Evolutionary conservation across 92 coral and sea anemone genomes (phyloP).

Genomic region (Anthopleura xanthogrammica): DNA sequence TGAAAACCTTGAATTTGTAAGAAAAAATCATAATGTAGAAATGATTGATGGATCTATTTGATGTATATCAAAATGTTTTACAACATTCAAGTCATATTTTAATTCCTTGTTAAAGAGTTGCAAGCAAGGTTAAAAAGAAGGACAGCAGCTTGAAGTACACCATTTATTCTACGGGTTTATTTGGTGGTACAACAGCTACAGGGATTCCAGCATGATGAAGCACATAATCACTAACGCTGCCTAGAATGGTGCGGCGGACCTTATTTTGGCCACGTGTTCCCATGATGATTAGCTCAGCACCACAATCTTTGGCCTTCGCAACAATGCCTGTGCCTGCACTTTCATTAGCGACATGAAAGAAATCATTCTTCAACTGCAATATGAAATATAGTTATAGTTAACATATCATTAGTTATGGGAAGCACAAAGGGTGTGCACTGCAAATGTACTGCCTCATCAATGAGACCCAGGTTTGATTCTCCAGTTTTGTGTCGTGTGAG

Average conservation of each 20-base stretch:
- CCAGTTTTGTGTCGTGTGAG: too few relatives aligned
- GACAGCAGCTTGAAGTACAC: not conserved
- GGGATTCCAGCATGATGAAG: conserved; percentile 34
- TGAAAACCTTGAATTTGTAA: too few relatives aligned
- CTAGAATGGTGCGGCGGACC: conserved; percentile 37
- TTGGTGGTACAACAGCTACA: conserved; percentile 39
- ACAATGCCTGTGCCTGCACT: conserved; percentile 9
- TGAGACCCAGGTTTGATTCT: too few relatives aligned
- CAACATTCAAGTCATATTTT: conserved; percentile 12
- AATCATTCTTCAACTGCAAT: not conserved
- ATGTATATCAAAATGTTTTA: not conserved
- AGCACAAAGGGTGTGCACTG: too few relatives aligned
- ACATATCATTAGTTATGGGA: too few relatives aligned
- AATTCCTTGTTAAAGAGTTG: not conserved
- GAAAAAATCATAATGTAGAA: too few relatives aligned
- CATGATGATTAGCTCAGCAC: conserved; percentile 18
- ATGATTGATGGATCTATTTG: too few relatives aligned
- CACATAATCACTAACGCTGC: conserved; percentile 43
- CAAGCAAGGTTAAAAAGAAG: not conserved
- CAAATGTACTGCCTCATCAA: too few relatives aligned
- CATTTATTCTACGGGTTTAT: not conserved
- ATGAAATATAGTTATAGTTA: not conserved
- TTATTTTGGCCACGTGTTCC: conserved; percentile 34
- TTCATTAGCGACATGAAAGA: not conserved
- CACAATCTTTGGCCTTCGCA: conserved; percentile 4